These are phyloP conservation scores for Buceros bicornis DNA, from an alignment of 2,797 vertebrate species.

Conservation along the genomic window DNA sequence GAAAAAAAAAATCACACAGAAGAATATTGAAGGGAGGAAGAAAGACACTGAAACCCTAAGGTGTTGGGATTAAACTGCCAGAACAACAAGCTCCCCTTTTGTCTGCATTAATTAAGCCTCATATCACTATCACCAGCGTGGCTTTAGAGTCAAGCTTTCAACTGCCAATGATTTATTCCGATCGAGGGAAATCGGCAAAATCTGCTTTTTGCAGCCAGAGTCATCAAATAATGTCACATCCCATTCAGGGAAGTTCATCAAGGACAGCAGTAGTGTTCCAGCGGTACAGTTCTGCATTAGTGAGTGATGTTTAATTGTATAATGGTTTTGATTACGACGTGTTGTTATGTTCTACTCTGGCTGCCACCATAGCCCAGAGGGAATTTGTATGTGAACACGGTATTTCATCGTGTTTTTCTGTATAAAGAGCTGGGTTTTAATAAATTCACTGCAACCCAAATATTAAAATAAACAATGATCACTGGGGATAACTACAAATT, in stretches of 20 bases:
- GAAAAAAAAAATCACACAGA: background rate
- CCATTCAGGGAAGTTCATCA: background rate
- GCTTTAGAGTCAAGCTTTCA: slow-evolving; percentile 35
- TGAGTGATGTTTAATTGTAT: slow-evolving; percentile 7
- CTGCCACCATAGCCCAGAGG: background rate
- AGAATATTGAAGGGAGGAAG: slow-evolving; percentile 21
- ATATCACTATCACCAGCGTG: background rate
- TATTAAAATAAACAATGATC: background rate
- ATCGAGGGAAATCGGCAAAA: slow-evolving; percentile 52
- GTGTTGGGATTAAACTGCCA: slow-evolving; percentile 39
- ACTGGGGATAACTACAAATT: background rate
- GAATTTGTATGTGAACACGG: background rate
- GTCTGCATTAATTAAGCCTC: slow-evolving; percentile 8
- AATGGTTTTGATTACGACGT: slow-evolving; percentile 28
- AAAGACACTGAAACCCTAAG: background rate
- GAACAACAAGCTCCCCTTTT: slow-evolving; percentile 18
- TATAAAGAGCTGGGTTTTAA: background rate
- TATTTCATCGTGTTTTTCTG: background rate
- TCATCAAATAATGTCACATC: background rate
- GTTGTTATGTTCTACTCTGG: slow-evolving; percentile 17
- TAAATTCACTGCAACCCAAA: slow-evolving; percentile 4
- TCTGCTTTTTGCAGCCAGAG: slow-evolving; percentile 27
- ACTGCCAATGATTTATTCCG: slow-evolving; percentile 24
- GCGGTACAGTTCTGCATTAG: background rate
- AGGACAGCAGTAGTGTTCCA: background rate